Conservation (phyloP, 2,888 invertebrate genomes). For the Sarcophaga rosellei region DNA sequence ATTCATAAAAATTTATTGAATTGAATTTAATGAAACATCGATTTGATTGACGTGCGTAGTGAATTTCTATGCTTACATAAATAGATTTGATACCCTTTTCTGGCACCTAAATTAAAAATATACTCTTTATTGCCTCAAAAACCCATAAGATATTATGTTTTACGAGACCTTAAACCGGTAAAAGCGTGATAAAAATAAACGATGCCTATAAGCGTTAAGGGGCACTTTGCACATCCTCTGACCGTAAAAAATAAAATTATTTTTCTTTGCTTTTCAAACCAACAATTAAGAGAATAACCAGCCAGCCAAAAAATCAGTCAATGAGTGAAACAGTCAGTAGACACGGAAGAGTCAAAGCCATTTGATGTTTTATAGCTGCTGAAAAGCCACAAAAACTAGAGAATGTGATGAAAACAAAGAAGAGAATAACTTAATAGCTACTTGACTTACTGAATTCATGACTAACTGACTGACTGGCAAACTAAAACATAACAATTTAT, state of each 20-base stretch:
- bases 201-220: too few relatives aligned
- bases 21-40: too few relatives aligned
- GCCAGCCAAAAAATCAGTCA: neutral
- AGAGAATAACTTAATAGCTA: neutral
- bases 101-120: neutral
- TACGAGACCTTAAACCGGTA: neutral
- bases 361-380: too few relatives aligned
- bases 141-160: neutral
- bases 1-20: too few relatives aligned
- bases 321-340: neutral
- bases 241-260: too few relatives aligned
- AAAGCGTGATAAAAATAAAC: too few relatives aligned
- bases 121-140: conserved; percentile 30
- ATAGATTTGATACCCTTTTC: neutral
- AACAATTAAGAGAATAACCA: conserved; percentile 56
- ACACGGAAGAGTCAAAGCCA: conserved; percentile 21
- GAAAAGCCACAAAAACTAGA: too few relatives aligned
- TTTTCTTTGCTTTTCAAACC: too few relatives aligned
- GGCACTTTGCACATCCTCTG: too few relatives aligned
- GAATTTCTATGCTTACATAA: too few relatives aligned
- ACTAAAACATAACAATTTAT: too few relatives aligned
- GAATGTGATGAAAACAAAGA: neutral
- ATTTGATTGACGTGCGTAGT: too few relatives aligned
- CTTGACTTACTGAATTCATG: neutral
- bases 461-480: neutral